phyloP scores from a whole-genome alignment of 2,888 invertebrate genomes.

The Calameuta idolon region DNA sequence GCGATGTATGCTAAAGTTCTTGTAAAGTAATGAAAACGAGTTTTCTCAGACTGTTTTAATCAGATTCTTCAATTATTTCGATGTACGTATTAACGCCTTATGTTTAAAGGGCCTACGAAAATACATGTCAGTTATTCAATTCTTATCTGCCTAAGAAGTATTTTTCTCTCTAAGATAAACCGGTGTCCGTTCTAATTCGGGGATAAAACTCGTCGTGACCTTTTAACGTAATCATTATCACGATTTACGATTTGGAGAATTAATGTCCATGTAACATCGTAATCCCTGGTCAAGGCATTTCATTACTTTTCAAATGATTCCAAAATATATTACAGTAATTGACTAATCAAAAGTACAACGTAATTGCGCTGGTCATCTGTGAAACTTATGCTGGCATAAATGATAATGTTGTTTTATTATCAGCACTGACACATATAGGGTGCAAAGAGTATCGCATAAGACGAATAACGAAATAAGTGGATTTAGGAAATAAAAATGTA shows the following conservation, averaged over 20 bases:
- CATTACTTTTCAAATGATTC: too few species aligned
- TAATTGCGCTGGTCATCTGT: not conserved
- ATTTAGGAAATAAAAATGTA: slow-evolving; percentile 17
- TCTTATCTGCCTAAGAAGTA: not conserved
- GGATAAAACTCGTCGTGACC: not conserved
- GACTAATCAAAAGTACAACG: not conserved
- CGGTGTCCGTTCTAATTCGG: not conserved
- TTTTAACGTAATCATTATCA: not conserved
- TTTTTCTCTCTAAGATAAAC: not conserved
- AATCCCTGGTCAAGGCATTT: not conserved
- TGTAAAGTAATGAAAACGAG: not conserved
- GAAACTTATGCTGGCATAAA: not conserved
- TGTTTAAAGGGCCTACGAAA: not conserved
- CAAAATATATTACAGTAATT: not conserved
- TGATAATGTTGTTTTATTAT: not conserved
- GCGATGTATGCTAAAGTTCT: not conserved
- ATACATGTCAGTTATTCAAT: not conserved
- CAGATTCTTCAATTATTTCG: not conserved
- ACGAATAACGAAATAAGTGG: slow-evolving; percentile 14
- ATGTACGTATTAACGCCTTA: not conserved
- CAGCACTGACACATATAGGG: not conserved
- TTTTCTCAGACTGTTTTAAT: not conserved
- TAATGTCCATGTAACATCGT: not conserved
- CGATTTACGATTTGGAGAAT: not conserved
- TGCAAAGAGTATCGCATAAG: slow-evolving; percentile 16